Conservation (phyloP, 2,113 vertebrate genomes). For the Nibea coibor region DNA sequence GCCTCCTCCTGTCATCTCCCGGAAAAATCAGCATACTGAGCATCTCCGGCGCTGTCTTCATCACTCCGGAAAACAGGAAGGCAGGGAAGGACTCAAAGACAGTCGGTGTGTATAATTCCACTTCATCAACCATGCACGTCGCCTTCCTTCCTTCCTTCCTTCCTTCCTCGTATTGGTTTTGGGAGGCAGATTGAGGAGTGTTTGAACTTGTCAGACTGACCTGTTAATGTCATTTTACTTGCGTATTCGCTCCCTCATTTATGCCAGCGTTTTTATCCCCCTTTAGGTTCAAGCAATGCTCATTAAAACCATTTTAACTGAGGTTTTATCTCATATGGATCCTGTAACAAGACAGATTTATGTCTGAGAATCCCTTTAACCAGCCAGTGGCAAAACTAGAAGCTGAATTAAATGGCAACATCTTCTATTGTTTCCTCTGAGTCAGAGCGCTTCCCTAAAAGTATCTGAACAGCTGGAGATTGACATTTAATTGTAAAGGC, state of each 20-base stretch:
- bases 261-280: not conserved
- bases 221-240: not conserved
- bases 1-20: conserved; percentile 36
- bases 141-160: not conserved
- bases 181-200: not conserved
- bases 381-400: not conserved
- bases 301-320: conserved; percentile 11
- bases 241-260: not conserved
- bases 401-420: not conserved
- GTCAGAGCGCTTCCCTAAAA: not conserved
- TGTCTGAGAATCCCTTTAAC: not conserved
- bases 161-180: not conserved
- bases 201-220: not conserved
- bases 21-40: conserved; percentile 48
- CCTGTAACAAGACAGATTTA: not conserved
- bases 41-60: conserved; percentile 18
- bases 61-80: conserved; percentile 25
- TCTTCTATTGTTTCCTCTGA: not conserved
- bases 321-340: not conserved
- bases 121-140: conserved; percentile 37
- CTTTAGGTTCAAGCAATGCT: not conserved
- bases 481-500: not conserved
- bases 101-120: conserved; percentile 22
- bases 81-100: conserved; percentile 8
- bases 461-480: not conserved